Percentiles rank a stretch among this genome's conserved stretches.
phyloP scores from a whole-genome alignment of 2,797 vertebrate species.

The Pitangus sulphuratus region DNA sequence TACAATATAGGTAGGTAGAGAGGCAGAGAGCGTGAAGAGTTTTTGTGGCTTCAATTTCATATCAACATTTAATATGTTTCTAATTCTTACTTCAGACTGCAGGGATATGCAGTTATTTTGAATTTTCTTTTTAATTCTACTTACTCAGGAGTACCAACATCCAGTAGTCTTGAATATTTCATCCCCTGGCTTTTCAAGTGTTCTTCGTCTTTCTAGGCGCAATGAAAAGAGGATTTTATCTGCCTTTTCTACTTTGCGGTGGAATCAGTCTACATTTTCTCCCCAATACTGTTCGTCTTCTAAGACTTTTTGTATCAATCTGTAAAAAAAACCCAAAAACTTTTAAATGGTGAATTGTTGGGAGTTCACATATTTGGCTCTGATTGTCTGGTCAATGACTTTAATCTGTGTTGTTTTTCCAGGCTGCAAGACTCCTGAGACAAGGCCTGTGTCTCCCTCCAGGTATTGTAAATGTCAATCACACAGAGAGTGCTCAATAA shows the following conservation, averaged over 20 bases:
- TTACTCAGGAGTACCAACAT: background rate
- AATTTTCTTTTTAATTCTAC: background rate
- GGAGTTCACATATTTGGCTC: background rate
- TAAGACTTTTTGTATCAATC: background rate
- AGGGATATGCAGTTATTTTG: background rate
- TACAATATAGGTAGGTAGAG: background rate
- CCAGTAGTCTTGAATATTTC: background rate
- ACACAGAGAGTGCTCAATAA: background rate
- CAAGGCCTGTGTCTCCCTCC: background rate
- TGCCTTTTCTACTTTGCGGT: background rate
- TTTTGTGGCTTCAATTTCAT: background rate
- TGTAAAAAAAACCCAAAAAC: accelerated
- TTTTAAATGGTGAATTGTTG: background rate
- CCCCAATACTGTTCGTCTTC: background rate
- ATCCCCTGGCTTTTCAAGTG: background rate
- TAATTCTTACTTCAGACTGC: background rate
- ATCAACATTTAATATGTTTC: background rate
- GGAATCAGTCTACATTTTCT: background rate
- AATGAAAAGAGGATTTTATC: background rate
- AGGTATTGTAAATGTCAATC: slow-evolving; percentile 36
- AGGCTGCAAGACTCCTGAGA: background rate
- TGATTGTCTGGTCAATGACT: background rate
- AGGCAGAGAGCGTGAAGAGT: background rate
- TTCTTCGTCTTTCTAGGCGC: background rate
- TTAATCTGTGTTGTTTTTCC: background rate